A percentile compares a stretch with the other conserved stretches of the same genome.
Evolutionary conservation across 2,888 invertebrate species (phyloP).

Genomic region (Drosophila silvestris): DNA sequence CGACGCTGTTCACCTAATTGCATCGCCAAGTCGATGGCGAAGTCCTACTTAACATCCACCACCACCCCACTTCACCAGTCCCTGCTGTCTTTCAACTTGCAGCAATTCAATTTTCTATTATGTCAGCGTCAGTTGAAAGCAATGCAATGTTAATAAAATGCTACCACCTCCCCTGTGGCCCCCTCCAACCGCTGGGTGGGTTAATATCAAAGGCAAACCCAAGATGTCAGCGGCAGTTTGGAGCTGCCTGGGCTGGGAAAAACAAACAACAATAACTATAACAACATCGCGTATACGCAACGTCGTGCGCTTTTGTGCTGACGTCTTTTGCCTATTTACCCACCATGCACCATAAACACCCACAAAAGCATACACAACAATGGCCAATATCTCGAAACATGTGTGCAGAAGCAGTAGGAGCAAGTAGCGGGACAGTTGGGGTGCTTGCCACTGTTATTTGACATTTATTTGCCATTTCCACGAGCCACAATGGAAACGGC

Average conservation of each 20-base stretch:
- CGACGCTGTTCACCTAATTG: conserved; percentile 73
- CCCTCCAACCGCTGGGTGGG: neutral
- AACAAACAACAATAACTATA: neutral
- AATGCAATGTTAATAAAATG: conserved; percentile 78
- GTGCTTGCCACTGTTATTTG: conserved; percentile 67
- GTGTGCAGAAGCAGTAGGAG: conserved; percentile 22
- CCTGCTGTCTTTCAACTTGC: conserved; percentile 5
- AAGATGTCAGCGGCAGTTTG: conserved; percentile 62
- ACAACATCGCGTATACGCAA: conserved; percentile 70
- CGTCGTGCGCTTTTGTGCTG: conserved; percentile 72
- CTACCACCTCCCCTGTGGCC: neutral
- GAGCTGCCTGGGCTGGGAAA: conserved; percentile 5
- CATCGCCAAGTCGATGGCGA: conserved; percentile 38
- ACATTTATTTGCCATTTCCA: conserved; percentile 81
- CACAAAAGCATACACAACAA: conserved; percentile 45
- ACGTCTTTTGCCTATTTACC: conserved; percentile 59
- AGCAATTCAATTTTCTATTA: conserved; percentile 81
- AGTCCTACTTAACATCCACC: neutral
- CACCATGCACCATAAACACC: conserved; percentile 29
- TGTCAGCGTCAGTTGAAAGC: conserved; percentile 70
- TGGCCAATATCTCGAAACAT: conserved; percentile 60
- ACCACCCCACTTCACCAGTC: neutral
- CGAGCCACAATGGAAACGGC: conserved; percentile 30
- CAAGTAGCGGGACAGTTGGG: neutral
- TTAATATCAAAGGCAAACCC: conserved; percentile 58